Conservation (phyloP, 1,140 invertebrate genomes). For the Drosophila equinoxialis region DNA sequence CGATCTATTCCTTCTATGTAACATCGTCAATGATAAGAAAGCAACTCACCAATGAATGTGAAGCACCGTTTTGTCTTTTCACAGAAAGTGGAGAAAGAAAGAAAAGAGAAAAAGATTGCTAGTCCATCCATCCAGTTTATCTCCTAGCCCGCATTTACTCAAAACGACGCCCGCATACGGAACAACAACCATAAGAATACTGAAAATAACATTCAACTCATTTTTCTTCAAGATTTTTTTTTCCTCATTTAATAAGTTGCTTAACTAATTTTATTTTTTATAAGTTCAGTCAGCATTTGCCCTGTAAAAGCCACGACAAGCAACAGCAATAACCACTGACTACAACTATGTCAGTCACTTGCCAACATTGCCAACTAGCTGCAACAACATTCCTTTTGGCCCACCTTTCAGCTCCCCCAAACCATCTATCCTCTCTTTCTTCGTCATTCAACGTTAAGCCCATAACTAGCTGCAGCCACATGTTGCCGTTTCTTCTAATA, state of each 20-base stretch:
- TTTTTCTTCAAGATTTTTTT: slow-evolving; percentile 38
- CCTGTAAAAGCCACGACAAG: slow-evolving; percentile 42
- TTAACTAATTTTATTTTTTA: slow-evolving; percentile 71
- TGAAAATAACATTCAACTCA: slow-evolving; percentile 33
- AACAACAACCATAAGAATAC: neutral
- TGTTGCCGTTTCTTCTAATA: slow-evolving; percentile 80
- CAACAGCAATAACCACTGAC: slow-evolving; percentile 31
- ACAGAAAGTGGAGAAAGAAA: slow-evolving; percentile 14
- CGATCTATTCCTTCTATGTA: too few species aligned
- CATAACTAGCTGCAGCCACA: slow-evolving; percentile 76
- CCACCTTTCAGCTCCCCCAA: slow-evolving; percentile 9
- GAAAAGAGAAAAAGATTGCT: slow-evolving; percentile 19
- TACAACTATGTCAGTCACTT: slow-evolving; percentile 76
- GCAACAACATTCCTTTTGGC: slow-evolving; percentile 75
- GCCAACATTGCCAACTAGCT: slow-evolving; percentile 77
- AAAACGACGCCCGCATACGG: slow-evolving; percentile 59
- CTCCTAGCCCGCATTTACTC: slow-evolving; percentile 54
- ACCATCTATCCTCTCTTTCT: neutral
- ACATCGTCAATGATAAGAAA: slow-evolving; percentile 4
- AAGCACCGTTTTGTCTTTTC: slow-evolving; percentile 72
- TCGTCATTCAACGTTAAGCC: slow-evolving; percentile 35
- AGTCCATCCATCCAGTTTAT: too few species aligned
- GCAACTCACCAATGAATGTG: slow-evolving; percentile 46
- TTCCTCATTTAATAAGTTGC: slow-evolving; percentile 66
- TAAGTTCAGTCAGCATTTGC: slow-evolving; percentile 62